These are phyloP conservation scores for Amphipyra berbera DNA, from an alignment of 2,888 invertebrate genomes.

Conservation along the genomic window DNA sequence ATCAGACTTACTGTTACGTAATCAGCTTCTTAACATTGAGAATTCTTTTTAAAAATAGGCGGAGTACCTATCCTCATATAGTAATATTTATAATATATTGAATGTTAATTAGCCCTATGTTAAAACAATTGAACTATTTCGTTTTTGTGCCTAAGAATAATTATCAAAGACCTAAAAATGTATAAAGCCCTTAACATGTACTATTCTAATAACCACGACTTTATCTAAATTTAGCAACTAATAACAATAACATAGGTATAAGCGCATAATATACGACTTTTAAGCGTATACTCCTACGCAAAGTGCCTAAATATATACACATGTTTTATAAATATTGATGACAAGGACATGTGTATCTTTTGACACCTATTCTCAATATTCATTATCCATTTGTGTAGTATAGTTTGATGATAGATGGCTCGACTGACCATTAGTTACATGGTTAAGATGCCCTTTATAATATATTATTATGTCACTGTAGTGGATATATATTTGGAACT, in stretches of 20 bases:
- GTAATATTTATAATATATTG: constrained; percentile 20
- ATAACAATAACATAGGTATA: constrained; percentile 43
- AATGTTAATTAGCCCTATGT: constrained; percentile 17
- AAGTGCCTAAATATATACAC: constrained; percentile 46
- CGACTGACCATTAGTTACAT: constrained; percentile 14
- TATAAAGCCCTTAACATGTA: constrained; percentile 7
- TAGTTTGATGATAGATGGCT: constrained; percentile 16
- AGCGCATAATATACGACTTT: constrained; percentile 24
- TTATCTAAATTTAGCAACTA: constrained; percentile 19
- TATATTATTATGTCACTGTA: constrained; percentile 16
- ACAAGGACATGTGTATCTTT: constrained; percentile 50
- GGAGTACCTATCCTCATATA: no score
- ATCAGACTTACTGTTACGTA: constrained; percentile 11
- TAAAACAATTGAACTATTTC: constrained; percentile 15
- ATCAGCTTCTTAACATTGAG: constrained; percentile 6
- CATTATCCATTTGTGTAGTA: constrained; percentile 17
- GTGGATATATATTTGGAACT: constrained; percentile 25
- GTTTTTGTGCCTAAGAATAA: neutral
- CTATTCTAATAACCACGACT: constrained; percentile 22
- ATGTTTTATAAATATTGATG: constrained; percentile 53
- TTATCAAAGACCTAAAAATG: neutral
- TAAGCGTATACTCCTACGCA: constrained; percentile 42
- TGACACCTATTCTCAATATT: constrained; percentile 42
- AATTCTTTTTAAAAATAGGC: constrained; percentile 19
- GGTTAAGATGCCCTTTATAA: constrained; percentile 25